Conservation (phyloP, 2,888 invertebrate species). For the Drosophila demipolita region DNA sequence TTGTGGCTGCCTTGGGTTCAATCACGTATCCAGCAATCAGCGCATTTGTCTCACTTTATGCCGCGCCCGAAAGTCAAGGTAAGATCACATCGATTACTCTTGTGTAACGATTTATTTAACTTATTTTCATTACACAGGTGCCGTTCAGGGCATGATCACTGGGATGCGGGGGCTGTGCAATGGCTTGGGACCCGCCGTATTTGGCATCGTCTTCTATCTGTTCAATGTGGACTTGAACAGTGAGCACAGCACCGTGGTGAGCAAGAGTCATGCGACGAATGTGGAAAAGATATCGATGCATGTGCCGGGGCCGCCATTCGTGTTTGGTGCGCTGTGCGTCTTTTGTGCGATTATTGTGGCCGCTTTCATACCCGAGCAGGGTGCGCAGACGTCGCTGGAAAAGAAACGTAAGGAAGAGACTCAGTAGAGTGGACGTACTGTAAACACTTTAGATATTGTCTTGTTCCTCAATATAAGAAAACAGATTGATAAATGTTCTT, state of each 20-base stretch:
- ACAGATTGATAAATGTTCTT: background rate
- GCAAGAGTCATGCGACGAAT: constrained; percentile 42
- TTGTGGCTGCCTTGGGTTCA: constrained; percentile 97
- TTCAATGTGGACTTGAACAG: constrained; percentile 99
- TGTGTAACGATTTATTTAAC: background rate
- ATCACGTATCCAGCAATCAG: constrained; percentile 99
- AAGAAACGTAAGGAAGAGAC: constrained; percentile 87
- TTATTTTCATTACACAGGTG: constrained; percentile 85
- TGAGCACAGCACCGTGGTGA: constrained; percentile 85
- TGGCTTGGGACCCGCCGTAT: constrained; percentile 99
- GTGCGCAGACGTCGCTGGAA: constrained; percentile 86
- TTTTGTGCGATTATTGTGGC: constrained; percentile 97
- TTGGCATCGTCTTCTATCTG: constrained; percentile 98
- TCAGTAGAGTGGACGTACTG: constrained; percentile 7
- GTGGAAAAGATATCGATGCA: constrained; percentile 88
- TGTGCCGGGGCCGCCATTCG: constrained; percentile 99
- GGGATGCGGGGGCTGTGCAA: constrained; percentile 99
- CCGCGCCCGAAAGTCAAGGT: constrained; percentile 98
- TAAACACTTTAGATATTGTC: constrained; percentile 9
- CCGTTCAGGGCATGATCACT: constrained; percentile 99
- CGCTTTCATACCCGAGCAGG: constrained; percentile 91
- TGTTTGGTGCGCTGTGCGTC: constrained; percentile 98
- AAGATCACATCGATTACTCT: constrained; percentile 16
- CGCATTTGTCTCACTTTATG: constrained; percentile 98
- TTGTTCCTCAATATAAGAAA: background rate